Percentiles rank a stretch among this genome's conserved stretches.
Conservation (phyloP, 2,113 vertebrate species). For the Amblyornis subalaris region DNA sequence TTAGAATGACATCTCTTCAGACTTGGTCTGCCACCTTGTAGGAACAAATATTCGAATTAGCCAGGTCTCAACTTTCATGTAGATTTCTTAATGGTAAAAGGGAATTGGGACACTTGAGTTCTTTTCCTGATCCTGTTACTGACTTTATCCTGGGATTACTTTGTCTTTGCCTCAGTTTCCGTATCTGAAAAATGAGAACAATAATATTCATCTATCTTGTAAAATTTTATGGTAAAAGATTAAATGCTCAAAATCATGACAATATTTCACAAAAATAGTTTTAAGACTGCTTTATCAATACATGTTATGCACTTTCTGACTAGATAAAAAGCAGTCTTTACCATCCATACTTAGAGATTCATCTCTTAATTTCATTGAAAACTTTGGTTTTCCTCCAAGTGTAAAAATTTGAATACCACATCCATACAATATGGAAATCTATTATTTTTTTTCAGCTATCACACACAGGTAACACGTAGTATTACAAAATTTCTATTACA, state of each 20-base stretch:
- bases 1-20: neutral
- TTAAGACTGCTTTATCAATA: neutral
- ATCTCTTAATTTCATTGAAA: neutral
- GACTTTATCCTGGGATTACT: neutral
- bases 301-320: neutral
- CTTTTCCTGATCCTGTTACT: neutral
- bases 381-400: neutral
- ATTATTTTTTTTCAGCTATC: neutral
- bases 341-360: neutral
- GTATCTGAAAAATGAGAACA: neutral
- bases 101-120: neutral
- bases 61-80: neutral
- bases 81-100: neutral
- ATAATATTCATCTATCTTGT: neutral
- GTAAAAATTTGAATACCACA: neutral
- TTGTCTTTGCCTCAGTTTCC: constrained; percentile 3
- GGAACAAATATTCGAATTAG: neutral
- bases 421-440: neutral
- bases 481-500: neutral
- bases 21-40: neutral
- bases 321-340: neutral
- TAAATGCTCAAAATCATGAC: neutral
- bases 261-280: neutral
- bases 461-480: neutral
- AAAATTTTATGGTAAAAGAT: neutral